These are phyloP conservation scores for Sebastes matsubarae DNA, from an alignment of 2,797 vertebrate species.

Conservation along the genomic window DNA sequence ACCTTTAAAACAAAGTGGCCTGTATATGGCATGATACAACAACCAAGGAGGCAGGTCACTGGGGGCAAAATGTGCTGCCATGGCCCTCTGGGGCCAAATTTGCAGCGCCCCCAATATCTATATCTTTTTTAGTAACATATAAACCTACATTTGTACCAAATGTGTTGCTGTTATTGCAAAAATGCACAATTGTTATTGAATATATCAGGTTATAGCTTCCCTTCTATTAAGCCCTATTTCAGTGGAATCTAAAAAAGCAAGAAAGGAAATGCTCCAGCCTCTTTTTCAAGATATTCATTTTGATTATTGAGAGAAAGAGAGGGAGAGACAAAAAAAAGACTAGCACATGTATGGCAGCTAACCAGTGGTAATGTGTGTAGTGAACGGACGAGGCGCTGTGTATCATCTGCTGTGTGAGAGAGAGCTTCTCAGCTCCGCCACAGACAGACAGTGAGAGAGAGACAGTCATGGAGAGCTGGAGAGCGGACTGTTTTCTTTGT, in stretches of 20 bases:
- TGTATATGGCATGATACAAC: too few relatives aligned
- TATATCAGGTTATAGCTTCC: too few relatives aligned
- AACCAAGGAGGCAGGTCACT: too few relatives aligned
- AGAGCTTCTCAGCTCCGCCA: conserved; percentile 53
- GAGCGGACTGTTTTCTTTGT: conserved; percentile 84
- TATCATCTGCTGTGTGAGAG: conserved; percentile 50
- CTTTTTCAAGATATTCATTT: background rate
- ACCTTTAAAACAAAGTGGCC: too few relatives aligned
- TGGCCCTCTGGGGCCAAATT: too few relatives aligned
- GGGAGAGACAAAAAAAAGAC: background rate
- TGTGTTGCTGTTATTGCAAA: too few relatives aligned
- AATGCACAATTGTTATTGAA: too few relatives aligned
- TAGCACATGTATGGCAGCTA: conserved; percentile 19
- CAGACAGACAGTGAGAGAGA: conserved; percentile 77
- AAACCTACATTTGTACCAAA: too few relatives aligned
- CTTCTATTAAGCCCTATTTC: background rate
- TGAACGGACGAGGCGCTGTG: conserved; percentile 84
- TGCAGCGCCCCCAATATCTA: too few relatives aligned
- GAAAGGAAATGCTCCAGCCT: background rate
- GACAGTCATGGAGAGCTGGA: conserved; percentile 84
- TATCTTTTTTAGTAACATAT: too few relatives aligned
- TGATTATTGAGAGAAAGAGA: background rate
- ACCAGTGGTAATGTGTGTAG: conserved; percentile 70
- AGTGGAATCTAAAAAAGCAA: background rate
- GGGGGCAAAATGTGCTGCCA: too few relatives aligned